Conservation (phyloP, 2,888 invertebrate species). For the Callyntrura sp. region DNA sequence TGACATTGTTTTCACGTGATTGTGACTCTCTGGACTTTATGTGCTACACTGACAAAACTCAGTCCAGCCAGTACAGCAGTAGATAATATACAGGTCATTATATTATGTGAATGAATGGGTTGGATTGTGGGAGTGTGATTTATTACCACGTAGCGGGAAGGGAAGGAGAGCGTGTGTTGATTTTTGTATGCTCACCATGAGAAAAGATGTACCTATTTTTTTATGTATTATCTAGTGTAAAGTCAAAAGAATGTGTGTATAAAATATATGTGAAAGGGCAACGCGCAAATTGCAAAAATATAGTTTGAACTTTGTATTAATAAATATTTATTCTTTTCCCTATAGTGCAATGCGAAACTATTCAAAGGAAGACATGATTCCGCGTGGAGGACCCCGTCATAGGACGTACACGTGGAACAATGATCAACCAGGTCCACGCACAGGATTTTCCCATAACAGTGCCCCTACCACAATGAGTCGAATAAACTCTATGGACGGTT, state of each 20-base stretch:
- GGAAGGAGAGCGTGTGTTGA: background rate
- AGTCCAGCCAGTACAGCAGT: slow-evolving; percentile 9
- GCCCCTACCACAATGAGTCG: slow-evolving; percentile 82
- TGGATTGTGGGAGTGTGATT: background rate
- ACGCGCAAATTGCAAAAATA: background rate
- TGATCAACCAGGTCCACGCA: slow-evolving; percentile 59
- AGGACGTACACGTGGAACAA: slow-evolving; percentile 81
- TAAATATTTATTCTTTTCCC: slow-evolving; percentile 51
- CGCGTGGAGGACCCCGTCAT: slow-evolving; percentile 72
- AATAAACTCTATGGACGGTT: slow-evolving; percentile 79
- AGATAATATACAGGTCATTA: slow-evolving; percentile 40
- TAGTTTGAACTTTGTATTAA: background rate
- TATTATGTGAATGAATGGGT: slow-evolving; percentile 35
- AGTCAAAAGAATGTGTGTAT: too few relatives aligned
- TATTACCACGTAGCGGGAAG: background rate
- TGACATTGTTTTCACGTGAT: slow-evolving; percentile 53
- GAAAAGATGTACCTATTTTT: background rate
- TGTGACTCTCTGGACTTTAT: background rate
- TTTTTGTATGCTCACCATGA: background rate
- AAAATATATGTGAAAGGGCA: background rate
- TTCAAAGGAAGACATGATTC: slow-evolving; percentile 82
- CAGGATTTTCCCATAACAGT: slow-evolving; percentile 71
- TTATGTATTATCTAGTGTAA: too few relatives aligned
- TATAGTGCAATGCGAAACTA: slow-evolving; percentile 83
- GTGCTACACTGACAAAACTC: background rate